Evolutionary conservation across 2,797 vertebrate genomes (phyloP), one percentile per base, ranked within the genome.

Genomic region (Astyanax mexicanus): DNA sequence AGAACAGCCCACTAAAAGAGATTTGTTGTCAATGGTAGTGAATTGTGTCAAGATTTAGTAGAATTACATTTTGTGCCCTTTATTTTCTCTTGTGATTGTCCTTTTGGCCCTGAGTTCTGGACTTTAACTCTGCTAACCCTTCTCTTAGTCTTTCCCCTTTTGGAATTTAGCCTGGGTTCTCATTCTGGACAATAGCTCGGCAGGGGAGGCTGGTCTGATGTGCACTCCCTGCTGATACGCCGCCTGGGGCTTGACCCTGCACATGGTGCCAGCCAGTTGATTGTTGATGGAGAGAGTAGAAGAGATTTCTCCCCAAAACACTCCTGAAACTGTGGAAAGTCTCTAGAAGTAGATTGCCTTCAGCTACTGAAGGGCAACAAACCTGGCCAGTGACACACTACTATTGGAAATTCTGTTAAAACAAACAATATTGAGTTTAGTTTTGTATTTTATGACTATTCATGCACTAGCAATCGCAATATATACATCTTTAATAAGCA

Each of bases 261-360:
- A 47, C 19, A n/a, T 45, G 37, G 32, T 37, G 27, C 44, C 65
- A 51, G 27, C 45, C 65, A 37, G 29, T 27, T 17, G 25, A 62
- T 29, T 51, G 55, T 19, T 44, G 7, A 52, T 57, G 49, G 21
- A 78, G 3, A 62, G 47, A 54, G 37, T 44, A 35, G 25, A 23
- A 37, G 45, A 35, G 45, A 51, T 51, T 49, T 68, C 45, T 19
- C n/a, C 65, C 60, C 3, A 42, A 49, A 51, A 55, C 23, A 42
- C 12, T 44, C 32, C 10, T 45, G 13, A 44, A 58, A 77, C 57
- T n/a, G 38, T 29, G 21, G 29, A 44, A 23, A 32, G 7, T 38
- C 38, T 61, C 32, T 66, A 27, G 11, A 73, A 67, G 62, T 57
- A 25, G 10, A 55, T 62, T n/a, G n/a, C n/a, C n/a, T 49, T 74